These are phyloP conservation scores for Timandra comae DNA, from an alignment of 2,888 invertebrate species.

Conservation along the genomic window DNA sequence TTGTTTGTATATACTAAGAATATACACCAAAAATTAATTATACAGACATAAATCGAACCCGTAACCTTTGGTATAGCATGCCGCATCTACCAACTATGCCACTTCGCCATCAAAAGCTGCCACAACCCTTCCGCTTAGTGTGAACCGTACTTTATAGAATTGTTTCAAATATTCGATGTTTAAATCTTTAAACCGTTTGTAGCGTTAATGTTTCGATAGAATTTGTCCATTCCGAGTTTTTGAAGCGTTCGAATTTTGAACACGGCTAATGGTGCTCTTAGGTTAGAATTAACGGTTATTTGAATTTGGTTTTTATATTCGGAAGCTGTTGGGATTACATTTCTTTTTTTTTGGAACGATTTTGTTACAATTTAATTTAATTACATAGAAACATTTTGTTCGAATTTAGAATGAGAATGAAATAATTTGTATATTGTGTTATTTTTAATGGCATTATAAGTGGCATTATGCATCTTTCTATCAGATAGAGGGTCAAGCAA, in stretches of 20 bases:
- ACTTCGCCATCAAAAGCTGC: too few relatives aligned
- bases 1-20: too few relatives aligned
- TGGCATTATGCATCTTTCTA: too few relatives aligned
- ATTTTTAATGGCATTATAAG: too few relatives aligned
- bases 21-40: too few relatives aligned
- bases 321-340: slow-evolving; percentile 4
- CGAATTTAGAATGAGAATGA: neutral
- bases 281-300: slow-evolving; percentile 12
- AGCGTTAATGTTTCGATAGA: slow-evolving; percentile 21
- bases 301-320: slow-evolving; percentile 11
- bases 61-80: too few relatives aligned
- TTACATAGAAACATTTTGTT: neutral
- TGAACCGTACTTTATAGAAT: too few relatives aligned
- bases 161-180: slow-evolving; percentile 2
- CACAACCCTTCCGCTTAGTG: too few relatives aligned
- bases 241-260: slow-evolving; percentile 17
- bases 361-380: neutral
- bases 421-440: too few relatives aligned
- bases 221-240: slow-evolving; percentile 15
- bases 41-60: too few relatives aligned
- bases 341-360: neutral
- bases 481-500: too few relatives aligned
- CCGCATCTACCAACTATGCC: too few relatives aligned
- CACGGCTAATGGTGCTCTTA: slow-evolving; percentile 12
- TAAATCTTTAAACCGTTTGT: slow-evolving; percentile 8